phyloP scores from a whole-genome alignment of 1,140 invertebrate species.

The Lepidostoma basale region DNA sequence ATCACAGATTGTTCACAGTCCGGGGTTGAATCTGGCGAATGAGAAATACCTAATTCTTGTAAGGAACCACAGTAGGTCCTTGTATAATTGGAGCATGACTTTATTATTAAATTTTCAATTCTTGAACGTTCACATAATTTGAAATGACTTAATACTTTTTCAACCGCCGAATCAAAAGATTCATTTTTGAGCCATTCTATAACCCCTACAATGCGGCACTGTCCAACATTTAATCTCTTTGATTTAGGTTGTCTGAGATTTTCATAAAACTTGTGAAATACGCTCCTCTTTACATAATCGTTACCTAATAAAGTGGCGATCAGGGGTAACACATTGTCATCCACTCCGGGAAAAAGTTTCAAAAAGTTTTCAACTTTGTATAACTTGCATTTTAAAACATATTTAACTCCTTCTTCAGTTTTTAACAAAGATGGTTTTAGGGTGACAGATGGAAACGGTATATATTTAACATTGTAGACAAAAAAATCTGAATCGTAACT shows the following conservation, averaged over 20 bases:
- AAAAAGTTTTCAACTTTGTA: conserved; percentile 75
- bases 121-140: conserved; percentile 60
- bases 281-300: conserved; percentile 77
- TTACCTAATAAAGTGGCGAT: conserved; percentile 84
- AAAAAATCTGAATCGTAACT: conserved; percentile 93
- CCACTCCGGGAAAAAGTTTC: conserved; percentile 64
- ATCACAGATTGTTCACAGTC: too few species aligned
- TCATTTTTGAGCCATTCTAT: conserved; percentile 77
- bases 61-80: conserved; percentile 63
- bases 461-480: conserved; percentile 82
- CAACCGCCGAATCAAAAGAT: conserved; percentile 70
- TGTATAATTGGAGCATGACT: conserved; percentile 68
- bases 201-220: conserved; percentile 70
- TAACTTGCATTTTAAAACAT: conserved; percentile 66
- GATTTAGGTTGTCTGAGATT: conserved; percentile 68
- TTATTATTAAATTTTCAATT: conserved; percentile 64
- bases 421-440: conserved; percentile 50
- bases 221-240: conserved; percentile 62
- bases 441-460: conserved; percentile 75
- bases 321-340: conserved; percentile 72
- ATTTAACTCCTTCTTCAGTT: conserved; percentile 31
- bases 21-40: too few species aligned
- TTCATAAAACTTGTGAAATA: conserved; percentile 74
- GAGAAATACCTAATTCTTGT: conserved; percentile 59
- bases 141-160: conserved; percentile 68